These are phyloP conservation scores for Hormaphis cornu DNA, from an alignment of 1,140 invertebrate species.

Conservation along the genomic window DNA sequence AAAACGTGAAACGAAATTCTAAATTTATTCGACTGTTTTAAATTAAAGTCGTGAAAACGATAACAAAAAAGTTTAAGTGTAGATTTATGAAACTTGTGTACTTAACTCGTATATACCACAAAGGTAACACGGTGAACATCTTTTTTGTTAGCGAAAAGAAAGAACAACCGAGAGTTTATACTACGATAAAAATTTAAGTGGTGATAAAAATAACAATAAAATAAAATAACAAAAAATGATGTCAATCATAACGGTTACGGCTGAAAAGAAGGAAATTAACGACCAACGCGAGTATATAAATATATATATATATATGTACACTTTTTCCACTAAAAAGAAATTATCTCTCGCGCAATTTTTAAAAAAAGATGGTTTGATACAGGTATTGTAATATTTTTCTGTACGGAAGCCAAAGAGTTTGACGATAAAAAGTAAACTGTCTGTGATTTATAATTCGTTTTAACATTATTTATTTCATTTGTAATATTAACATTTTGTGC, in stretches of 20 bases:
- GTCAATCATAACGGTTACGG: constrained; percentile 16
- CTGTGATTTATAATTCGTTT: too few species aligned
- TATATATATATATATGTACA: too few species aligned
- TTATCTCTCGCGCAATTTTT: background rate
- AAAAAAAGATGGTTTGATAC: too few species aligned
- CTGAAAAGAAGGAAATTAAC: background rate
- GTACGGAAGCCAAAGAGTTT: too few species aligned
- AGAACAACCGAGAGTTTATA: background rate
- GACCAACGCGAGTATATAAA: background rate
- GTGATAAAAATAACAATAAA: constrained; percentile 25
- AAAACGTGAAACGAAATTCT: background rate
- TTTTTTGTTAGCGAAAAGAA: background rate
- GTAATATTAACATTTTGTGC: too few species aligned
- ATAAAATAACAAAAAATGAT: constrained; percentile 12
- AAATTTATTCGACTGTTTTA: background rate
- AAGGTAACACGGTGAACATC: background rate
- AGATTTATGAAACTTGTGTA: background rate
- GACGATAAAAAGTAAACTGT: too few species aligned
- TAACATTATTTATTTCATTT: too few species aligned
- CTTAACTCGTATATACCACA: background rate
- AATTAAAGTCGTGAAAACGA: background rate
- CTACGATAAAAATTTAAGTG: constrained; percentile 9
- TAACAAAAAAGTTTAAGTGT: background rate
- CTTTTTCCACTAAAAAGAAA: background rate
- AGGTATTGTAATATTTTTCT: too few species aligned